These are phyloP conservation scores for Mylabris sibirica DNA, from an alignment of 2,888 invertebrate species.

Conservation along the genomic window DNA sequence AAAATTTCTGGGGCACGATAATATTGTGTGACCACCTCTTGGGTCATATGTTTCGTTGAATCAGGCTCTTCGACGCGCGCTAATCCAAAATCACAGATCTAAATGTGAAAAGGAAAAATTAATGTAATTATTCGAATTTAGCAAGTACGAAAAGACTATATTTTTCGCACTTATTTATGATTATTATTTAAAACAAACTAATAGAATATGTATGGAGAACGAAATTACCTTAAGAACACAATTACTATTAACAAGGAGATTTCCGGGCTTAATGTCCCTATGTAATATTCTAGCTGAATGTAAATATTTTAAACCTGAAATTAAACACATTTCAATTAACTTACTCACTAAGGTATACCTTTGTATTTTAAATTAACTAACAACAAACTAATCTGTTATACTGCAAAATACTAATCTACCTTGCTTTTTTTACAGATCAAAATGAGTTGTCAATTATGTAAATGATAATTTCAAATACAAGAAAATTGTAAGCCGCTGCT, in stretches of 20 bases:
- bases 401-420: too few species aligned
- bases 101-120: constrained; percentile 30
- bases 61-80: constrained; percentile 97
- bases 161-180: too few species aligned
- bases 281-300: constrained; percentile 98
- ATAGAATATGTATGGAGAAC: too few species aligned
- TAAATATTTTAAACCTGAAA: constrained; percentile 92
- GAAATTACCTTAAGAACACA: constrained; percentile 89
- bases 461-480: too few species aligned
- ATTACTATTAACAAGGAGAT: constrained; percentile 98
- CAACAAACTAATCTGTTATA: not conserved
- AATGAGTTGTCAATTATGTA: not conserved
- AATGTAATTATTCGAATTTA: too few species aligned
- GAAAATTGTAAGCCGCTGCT: too few species aligned
- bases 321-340: constrained; percentile 28
- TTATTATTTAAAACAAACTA: too few species aligned
- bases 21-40: constrained; percentile 99
- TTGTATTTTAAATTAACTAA: not conserved
- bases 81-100: constrained; percentile 99
- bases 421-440: too few species aligned
- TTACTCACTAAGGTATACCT: not conserved
- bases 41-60: constrained; percentile 94
- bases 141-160: too few species aligned
- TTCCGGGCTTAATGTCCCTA: constrained; percentile 99
- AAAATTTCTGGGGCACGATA: constrained; percentile 98